Percentiles rank a stretch among this genome's conserved stretches.
These are phyloP conservation scores for Callocephalon fimbriatum DNA, from an alignment of 2,113 vertebrate genomes.

Conservation along the genomic window DNA sequence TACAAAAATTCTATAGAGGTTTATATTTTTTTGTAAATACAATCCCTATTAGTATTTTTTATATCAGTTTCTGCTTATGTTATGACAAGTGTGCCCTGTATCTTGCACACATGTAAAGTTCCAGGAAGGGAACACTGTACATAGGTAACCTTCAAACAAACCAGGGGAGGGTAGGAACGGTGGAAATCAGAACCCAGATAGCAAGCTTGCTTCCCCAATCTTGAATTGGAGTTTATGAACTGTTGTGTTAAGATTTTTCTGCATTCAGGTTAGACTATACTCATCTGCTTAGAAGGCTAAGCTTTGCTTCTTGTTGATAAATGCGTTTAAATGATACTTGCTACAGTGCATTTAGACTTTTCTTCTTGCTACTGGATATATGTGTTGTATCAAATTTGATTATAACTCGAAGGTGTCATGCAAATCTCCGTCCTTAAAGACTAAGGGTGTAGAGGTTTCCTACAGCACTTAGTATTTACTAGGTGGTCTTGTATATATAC, in stretches of 20 bases:
- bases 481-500: neutral
- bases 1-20: neutral
- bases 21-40: neutral
- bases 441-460: neutral
- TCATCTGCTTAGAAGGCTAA: neutral
- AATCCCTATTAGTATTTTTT: neutral
- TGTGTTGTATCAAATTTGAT: neutral
- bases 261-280: neutral
- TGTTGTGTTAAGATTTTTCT: neutral
- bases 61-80: neutral
- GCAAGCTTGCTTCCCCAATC: rapidly evolving
- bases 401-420: neutral
- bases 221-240: neutral
- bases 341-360: neutral
- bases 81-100: neutral
- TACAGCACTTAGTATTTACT: neutral
- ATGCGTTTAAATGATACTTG: neutral
- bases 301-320: neutral
- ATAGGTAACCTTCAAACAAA: neutral
- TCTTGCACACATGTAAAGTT: neutral
- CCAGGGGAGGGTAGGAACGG: neutral
- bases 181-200: neutral
- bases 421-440: neutral
- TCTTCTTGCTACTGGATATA: neutral
- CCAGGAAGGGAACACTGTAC: neutral